phyloP scores from a whole-genome alignment of 2,888 invertebrate species.

The Hipparchia sbordonii region DNA sequence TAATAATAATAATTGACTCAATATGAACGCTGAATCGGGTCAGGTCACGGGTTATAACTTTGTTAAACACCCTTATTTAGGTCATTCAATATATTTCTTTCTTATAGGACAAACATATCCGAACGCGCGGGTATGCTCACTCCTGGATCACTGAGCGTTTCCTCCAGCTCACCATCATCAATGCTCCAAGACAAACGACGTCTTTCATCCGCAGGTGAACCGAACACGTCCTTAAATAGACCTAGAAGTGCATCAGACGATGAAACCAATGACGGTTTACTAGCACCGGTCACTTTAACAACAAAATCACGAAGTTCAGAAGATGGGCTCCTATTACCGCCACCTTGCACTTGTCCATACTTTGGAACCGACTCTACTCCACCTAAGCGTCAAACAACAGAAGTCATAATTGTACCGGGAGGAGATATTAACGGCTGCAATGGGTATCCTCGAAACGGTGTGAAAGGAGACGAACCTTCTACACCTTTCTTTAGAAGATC shows the following conservation, averaged over 20 bases:
- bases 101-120: conserved; percentile 67
- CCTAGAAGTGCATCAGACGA: conserved; percentile 75
- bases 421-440: conserved; percentile 77
- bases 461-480: conserved; percentile 68
- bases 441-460: conserved; percentile 64
- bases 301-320: conserved; percentile 75
- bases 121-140: conserved; percentile 75
- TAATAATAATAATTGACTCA: too few relatives aligned
- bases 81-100: conserved; percentile 16
- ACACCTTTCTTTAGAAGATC: conserved; percentile 77
- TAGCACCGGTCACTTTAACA: conserved; percentile 66
- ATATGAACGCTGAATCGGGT: background rate
- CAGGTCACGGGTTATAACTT: background rate
- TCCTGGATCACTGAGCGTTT: conserved; percentile 73
- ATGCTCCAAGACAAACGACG: conserved; percentile 72
- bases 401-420: conserved; percentile 79
- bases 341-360: conserved; percentile 91
- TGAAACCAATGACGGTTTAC: conserved; percentile 67
- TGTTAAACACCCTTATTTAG: background rate
- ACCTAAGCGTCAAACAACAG: conserved; percentile 69
- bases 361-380: conserved; percentile 87
- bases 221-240: conserved; percentile 63
- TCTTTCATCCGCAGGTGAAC: conserved; percentile 67
- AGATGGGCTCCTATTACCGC: conserved; percentile 84
- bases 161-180: conserved; percentile 76